phyloP scores from a whole-genome alignment of 2,888 invertebrate genomes.

The Xestia xanthographa region DNA sequence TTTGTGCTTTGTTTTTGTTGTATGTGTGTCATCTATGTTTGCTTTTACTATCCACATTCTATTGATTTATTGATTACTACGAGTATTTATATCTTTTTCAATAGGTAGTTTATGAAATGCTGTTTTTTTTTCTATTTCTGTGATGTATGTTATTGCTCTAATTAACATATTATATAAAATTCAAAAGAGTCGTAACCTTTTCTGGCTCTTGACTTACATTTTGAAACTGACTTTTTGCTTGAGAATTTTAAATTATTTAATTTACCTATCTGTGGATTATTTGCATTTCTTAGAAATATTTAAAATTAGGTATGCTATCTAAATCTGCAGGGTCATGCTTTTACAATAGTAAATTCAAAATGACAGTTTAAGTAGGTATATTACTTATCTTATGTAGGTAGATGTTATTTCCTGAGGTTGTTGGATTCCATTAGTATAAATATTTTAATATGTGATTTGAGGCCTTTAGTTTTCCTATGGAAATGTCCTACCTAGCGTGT shows the following conservation, averaged over 20 bases:
- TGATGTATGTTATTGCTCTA: too few relatives aligned
- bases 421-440: neutral
- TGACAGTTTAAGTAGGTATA: slow-evolving; percentile 26
- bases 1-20: slow-evolving; percentile 31
- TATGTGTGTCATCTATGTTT: slow-evolving; percentile 32
- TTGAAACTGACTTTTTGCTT: too few relatives aligned
- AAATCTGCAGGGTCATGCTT: slow-evolving; percentile 43
- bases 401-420: neutral
- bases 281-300: slow-evolving; percentile 25
- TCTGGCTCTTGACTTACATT: too few relatives aligned
- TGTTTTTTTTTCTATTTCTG: too few relatives aligned
- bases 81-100: neutral
- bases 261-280: slow-evolving; percentile 39
- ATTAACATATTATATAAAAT: too few relatives aligned
- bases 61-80: neutral
- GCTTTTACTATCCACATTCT: slow-evolving; percentile 8
- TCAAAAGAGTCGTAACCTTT: too few relatives aligned
- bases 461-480: neutral
- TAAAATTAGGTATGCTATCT: neutral
- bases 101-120: too few relatives aligned
- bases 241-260: too few relatives aligned
- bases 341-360: slow-evolving; percentile 6
- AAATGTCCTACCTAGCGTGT: neutral
- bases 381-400: neutral
- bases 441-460: neutral